Evolutionary conservation across 1,140 invertebrate species (phyloP).

Genomic region (Heliconius melpomene): DNA sequence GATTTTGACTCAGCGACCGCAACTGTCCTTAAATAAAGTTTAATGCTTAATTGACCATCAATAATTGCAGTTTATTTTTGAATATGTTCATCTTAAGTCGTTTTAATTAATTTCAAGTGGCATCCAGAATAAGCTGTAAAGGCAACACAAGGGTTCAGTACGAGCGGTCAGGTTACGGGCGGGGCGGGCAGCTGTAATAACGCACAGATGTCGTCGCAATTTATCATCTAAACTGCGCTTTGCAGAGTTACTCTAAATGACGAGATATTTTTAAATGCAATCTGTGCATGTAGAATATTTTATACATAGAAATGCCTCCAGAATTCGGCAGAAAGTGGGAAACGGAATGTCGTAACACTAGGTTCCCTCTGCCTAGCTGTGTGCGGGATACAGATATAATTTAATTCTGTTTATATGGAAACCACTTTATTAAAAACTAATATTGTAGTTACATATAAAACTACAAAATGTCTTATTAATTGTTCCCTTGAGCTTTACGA

Average conservation of each 20-base stretch:
- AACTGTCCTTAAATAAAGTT: not conserved
- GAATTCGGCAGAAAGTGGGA: no score
- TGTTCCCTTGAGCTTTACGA: constrained; percentile 31
- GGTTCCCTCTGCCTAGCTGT: no score
- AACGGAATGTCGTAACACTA: no score
- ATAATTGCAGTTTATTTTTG: constrained; percentile 31
- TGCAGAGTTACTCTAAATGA: not conserved
- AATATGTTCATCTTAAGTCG: constrained; percentile 30
- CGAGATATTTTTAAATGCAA: not conserved
- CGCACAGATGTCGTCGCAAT: constrained; percentile 36
- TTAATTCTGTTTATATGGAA: not conserved
- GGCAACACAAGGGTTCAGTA: constrained; percentile 36
- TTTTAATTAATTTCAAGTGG: constrained; percentile 45
- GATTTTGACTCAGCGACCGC: not conserved
- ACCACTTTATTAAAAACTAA: not conserved
- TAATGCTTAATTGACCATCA: constrained; percentile 15
- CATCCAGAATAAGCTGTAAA: constrained; percentile 38
- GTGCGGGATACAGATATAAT: no score
- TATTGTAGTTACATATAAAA: not conserved
- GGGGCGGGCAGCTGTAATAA: constrained; percentile 29
- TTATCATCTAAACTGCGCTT: constrained; percentile 27
- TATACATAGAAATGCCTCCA: not conserved
- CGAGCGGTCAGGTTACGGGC: constrained; percentile 38
- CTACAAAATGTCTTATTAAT: not conserved
- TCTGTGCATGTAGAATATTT: not conserved